Conservation (phyloP, 2,888 invertebrate species). For the Stenotaenia linearis region DNA sequence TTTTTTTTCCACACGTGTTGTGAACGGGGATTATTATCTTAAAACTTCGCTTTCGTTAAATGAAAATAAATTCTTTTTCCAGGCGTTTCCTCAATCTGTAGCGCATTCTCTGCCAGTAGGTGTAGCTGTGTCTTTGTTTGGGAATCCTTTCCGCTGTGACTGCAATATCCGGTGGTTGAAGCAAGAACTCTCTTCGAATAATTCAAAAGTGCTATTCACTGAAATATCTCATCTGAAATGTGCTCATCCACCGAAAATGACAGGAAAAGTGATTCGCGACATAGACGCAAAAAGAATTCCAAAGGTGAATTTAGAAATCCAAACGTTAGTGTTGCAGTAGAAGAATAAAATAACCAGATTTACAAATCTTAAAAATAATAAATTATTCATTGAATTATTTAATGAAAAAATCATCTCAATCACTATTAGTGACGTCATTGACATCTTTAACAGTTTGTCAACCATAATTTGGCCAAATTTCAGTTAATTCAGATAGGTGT, state of each 20-base stretch:
- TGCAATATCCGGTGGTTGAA: conserved; percentile 47
- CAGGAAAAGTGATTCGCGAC: conserved; percentile 40
- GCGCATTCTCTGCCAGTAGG: conserved; percentile 42
- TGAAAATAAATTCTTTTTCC: conserved; percentile 10
- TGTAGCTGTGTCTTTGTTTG: conserved; percentile 45
- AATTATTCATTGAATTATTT: too few species aligned
- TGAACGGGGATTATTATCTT: not conserved
- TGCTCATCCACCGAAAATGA: conserved; percentile 42
- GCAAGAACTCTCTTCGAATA: conserved; percentile 35
- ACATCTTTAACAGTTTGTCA: too few species aligned
- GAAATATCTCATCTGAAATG: conserved; percentile 45
- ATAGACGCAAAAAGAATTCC: conserved; percentile 41
- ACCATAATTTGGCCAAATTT: too few species aligned
- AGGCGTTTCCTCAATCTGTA: conserved; percentile 44
- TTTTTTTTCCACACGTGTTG: not conserved
- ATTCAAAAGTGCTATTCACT: conserved; percentile 37
- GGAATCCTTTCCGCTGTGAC: conserved; percentile 50
- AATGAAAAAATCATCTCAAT: too few species aligned
- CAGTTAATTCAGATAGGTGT: too few species aligned
- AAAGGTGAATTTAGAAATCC: not conserved
- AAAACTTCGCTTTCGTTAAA: not conserved
- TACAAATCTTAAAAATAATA: too few species aligned
- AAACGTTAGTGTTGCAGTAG: not conserved
- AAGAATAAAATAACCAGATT: not conserved
- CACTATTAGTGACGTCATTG: too few species aligned